Percentiles rank a stretch among this genome's conserved stretches.
Conservation (phyloP, 2,113 vertebrate species). For the Tychaedon coryphoeus region DNA sequence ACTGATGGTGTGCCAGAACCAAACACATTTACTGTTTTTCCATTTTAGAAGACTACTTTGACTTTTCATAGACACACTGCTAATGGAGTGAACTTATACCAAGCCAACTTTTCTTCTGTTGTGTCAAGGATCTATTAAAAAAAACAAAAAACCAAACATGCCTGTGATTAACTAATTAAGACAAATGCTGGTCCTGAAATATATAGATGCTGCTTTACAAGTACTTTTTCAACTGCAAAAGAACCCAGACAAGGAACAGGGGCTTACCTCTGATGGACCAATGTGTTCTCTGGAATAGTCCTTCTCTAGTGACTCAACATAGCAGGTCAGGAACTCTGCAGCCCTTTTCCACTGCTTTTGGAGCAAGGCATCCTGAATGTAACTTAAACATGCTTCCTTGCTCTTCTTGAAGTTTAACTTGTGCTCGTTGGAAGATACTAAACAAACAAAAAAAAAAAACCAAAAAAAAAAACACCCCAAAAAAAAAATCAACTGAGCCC, state of each 20-base stretch:
- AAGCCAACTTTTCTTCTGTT: not conserved
- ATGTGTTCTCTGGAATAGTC: not conserved
- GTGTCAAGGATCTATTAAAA: not conserved
- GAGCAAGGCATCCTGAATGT: constrained; percentile 82
- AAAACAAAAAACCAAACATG: not conserved
- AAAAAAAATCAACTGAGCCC: not conserved
- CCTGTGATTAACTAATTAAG: not conserved
- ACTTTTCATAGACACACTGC: not conserved
- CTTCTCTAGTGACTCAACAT: constrained; percentile 80
- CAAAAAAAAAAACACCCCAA: not conserved
- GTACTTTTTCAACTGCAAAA: not conserved
- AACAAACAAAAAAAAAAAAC: not conserved
- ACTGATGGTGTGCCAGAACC: not conserved
- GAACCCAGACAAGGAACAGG: not conserved
- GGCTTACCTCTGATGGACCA: constrained; percentile 75
- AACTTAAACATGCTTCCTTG: constrained; percentile 74
- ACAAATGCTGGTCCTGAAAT: not conserved
- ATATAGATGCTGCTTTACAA: not conserved
- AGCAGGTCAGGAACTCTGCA: constrained; percentile 80
- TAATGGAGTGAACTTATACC: not conserved
- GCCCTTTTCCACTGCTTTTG: constrained; percentile 87
- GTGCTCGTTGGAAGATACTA: constrained; percentile 19
- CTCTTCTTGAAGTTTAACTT: constrained; percentile 75
- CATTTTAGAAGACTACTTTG: not conserved
- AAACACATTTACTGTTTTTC: not conserved